These are phyloP conservation scores for Xiphophorus hellerii DNA, from an alignment of 2,113 vertebrate species.

Conservation along the genomic window DNA sequence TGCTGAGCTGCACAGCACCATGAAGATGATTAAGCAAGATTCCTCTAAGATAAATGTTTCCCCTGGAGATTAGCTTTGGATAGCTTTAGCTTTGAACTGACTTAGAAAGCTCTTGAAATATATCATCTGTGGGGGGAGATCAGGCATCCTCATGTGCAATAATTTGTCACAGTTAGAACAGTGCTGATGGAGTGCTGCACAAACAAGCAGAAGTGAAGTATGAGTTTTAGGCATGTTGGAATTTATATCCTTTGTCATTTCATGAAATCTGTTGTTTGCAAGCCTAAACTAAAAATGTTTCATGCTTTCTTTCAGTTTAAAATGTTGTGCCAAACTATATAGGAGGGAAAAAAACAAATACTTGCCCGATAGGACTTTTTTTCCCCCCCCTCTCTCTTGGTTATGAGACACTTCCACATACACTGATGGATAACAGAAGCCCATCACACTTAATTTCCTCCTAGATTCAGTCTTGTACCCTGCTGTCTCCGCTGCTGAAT, in stretches of 20 bases:
- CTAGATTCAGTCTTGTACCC: slow-evolving; percentile 36
- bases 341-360: slow-evolving; percentile 23
- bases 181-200: slow-evolving; percentile 22
- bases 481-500: slow-evolving; percentile 59
- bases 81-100: slow-evolving; percentile 29
- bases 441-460: slow-evolving; percentile 70
- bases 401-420: slow-evolving; percentile 34
- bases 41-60: slow-evolving; percentile 74
- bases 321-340: slow-evolving; percentile 43
- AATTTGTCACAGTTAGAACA: slow-evolving; percentile 37
- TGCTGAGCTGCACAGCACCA: slow-evolving; percentile 72
- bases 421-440: slow-evolving; percentile 37
- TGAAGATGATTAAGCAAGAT: slow-evolving; percentile 76
- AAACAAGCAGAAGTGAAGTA: slow-evolving; percentile 25
- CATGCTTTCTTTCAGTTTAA: slow-evolving; percentile 29
- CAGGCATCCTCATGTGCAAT: slow-evolving; percentile 34
- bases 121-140: slow-evolving; percentile 45
- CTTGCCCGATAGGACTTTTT: not conserved
- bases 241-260: slow-evolving; percentile 31
- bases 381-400: not conserved
- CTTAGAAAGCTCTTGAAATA: slow-evolving; percentile 47
- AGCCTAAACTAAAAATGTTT: slow-evolving; percentile 34
- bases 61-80: slow-evolving; percentile 61
- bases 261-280: slow-evolving; percentile 35
- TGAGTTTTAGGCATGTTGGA: slow-evolving; percentile 17